phyloP scores from a whole-genome alignment of 2,113 vertebrate species.

The Bos taurus region ARS-UCD2.0 NC_037337.1:44661501-44662000 shows the following conservation, averaged over 20 bases:
- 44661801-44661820: background rate
- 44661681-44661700: background rate
- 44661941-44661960: background rate
- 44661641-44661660: conserved; percentile 3
- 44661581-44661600: background rate
- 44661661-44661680: background rate
- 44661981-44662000: conserved; percentile 19
- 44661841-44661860: background rate
- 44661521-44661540: background rate
- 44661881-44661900: background rate
- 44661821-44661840: background rate
- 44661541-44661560: background rate
- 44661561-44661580: background rate
- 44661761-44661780: background rate
- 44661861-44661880: background rate
- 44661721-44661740: background rate
- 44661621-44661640: background rate
- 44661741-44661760: background rate
- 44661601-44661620: background rate
- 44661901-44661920: conserved; percentile 46
- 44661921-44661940: conserved; percentile 39
- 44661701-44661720: background rate
- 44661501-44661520: background rate
- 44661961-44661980: conserved; percentile 8
- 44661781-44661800: background rate